Evolutionary conservation across 92 coral and sea anemone species (phyloP), one percentile per base, ranked within the genome.

Genomic region (Metridium senile): DNA sequence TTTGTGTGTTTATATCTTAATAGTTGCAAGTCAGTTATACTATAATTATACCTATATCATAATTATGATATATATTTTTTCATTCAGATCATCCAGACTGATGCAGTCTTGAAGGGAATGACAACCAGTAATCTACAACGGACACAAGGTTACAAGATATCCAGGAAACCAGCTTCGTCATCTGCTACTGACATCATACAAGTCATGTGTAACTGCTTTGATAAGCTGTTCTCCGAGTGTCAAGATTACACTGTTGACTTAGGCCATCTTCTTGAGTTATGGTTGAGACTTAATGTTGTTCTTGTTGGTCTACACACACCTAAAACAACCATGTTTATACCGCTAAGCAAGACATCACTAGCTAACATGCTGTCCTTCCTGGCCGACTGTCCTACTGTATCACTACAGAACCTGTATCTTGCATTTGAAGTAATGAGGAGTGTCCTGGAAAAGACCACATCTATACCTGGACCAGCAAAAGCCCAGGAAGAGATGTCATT

Each of bases 41-140:
- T n/a, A n/a, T n/a, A n/a, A n/a, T n/a, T n/a, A n/a, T n/a, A n/a
- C n/a, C n/a, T 17, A 0, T 1, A 27, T 51, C 22, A 29, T n/a
- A 18, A 39, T 39, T 6, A 4, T 39, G 49, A 13, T 4, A 13
- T 39, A 4, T 39, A 4, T 6, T 30, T 72, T 2, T 3, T 29
- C 19, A 34, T 46, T 39, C 46, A 70, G 80, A 62, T 72, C 16
- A 75, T 84, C 10, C 93, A 87, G 73, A 91, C 82, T 6, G 91
- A 84, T 45, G 89, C 94, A 18, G 72, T 90, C 22, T 87, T 85
- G 1, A 87, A 85, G 72, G 93, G 89, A 32, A 80, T 89, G 86
- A 80, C 80, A 20, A 75, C 82, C n/a, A 54, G 70, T 0, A 79
- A 59, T 9, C 62, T 59, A 17, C 78, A 56, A 13, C 31, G 58